A percentile compares a stretch with the other conserved stretches of the same genome.
phyloP scores from a whole-genome alignment of 1,140 invertebrate genomes.

The Hylaeus anthracinus region DNA sequence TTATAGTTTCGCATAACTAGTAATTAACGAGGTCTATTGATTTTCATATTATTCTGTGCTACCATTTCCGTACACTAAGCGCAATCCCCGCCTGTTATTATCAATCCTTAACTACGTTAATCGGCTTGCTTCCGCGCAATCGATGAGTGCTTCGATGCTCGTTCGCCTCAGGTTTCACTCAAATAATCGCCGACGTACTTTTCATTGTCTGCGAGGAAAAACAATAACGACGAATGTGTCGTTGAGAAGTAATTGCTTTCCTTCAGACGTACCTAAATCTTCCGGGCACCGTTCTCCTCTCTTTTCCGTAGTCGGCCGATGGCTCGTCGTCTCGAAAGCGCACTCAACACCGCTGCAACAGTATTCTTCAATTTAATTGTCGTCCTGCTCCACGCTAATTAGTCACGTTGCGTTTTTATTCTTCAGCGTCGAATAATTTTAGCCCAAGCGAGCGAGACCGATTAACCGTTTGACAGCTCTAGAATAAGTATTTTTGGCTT shows the following conservation, averaged over 20 bases:
- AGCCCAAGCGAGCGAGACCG: background rate
- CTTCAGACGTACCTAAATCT: conserved; percentile 37
- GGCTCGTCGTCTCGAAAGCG: conserved; percentile 23
- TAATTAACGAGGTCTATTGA: conserved; percentile 17
- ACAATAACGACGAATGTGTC: conserved; percentile 25
- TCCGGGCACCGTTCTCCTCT: background rate
- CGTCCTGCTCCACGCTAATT: conserved; percentile 28
- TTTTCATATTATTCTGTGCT: background rate
- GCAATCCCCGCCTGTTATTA: background rate
- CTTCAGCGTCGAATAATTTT: conserved; percentile 13
- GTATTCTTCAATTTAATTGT: conserved; percentile 53
- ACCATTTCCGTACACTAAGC: background rate
- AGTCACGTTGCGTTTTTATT: conserved; percentile 17
- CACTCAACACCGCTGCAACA: conserved; percentile 5
- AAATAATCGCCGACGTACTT: background rate
- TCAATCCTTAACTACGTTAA: conserved; percentile 12
- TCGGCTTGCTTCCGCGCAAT: background rate
- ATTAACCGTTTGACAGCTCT: background rate
- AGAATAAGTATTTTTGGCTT: background rate
- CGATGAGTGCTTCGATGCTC: background rate
- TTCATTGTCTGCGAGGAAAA: conserved; percentile 2
- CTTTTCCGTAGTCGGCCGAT: conserved; percentile 25
- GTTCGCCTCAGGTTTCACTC: background rate
- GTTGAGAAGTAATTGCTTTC: conserved; percentile 5
- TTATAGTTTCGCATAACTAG: conserved; percentile 21